Conservation (phyloP, 2,888 invertebrate species). For the Ichneumoninae sp. region DNA sequence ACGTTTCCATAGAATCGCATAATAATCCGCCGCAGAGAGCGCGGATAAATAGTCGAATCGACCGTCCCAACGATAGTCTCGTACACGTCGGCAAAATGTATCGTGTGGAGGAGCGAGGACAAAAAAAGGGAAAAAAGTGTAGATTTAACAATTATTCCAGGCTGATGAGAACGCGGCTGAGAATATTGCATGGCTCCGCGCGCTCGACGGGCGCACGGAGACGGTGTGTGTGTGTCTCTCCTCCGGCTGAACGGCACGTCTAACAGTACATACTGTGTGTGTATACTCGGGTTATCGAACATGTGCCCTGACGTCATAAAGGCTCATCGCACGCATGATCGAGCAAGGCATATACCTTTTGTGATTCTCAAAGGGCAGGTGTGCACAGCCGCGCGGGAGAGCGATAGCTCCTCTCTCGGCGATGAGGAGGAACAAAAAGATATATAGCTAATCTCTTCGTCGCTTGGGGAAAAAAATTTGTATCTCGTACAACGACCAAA, state of each 20-base stretch:
- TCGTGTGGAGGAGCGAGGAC: conserved; percentile 4
- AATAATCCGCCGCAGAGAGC: background rate
- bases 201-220: conserved; percentile 12
- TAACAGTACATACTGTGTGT: conserved; percentile 53
- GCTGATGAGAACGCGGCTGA: conserved; percentile 53
- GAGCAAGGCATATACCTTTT: conserved; percentile 81
- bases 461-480: background rate
- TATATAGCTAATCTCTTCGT: conserved; percentile 27
- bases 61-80: background rate
- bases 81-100: conserved; percentile 10
- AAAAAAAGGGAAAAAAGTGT: conserved; percentile 29
- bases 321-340: conserved; percentile 82
- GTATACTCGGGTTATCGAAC: conserved; percentile 71
- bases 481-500: conserved; percentile 52
- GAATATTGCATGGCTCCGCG: conserved; percentile 48
- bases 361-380: conserved; percentile 77
- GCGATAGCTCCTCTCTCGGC: conserved; percentile 26
- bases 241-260: background rate
- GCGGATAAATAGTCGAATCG: background rate
- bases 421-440: background rate
- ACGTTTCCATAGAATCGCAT: background rate
- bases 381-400: conserved; percentile 65
- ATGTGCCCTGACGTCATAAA: conserved; percentile 82
- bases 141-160: conserved; percentile 61
- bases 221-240: background rate